These are phyloP conservation scores for Octopus bimaculoides DNA, from an alignment of 1,140 invertebrate species.

Conservation along the genomic window DNA sequence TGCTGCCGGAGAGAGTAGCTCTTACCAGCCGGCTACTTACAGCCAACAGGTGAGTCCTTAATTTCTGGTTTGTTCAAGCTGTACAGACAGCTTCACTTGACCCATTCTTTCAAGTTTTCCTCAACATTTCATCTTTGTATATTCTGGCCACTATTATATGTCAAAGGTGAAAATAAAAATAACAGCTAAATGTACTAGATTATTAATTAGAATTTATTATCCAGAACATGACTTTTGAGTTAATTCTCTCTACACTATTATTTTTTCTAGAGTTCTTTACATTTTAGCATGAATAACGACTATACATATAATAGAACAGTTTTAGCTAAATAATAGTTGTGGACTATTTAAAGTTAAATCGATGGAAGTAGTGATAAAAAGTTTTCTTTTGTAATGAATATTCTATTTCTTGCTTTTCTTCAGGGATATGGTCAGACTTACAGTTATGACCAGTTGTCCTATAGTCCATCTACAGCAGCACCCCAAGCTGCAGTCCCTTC, in stretches of 20 bases:
- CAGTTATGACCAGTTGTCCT: constrained; percentile 3
- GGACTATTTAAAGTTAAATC: too few species aligned
- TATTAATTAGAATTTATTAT: neutral
- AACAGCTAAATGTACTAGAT: neutral
- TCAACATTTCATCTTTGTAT: neutral
- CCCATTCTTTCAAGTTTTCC: neutral
- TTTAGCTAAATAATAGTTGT: too few species aligned
- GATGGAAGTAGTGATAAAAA: too few species aligned
- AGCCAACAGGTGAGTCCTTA: neutral
- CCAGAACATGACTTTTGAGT: too few species aligned
- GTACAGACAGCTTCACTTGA: neutral
- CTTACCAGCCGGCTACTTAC: constrained; percentile 1
- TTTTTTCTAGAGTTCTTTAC: too few species aligned
- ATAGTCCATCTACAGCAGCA: constrained; percentile 1
- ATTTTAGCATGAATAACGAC: too few species aligned
- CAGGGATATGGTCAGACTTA: constrained; percentile 13
- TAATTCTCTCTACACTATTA: too few species aligned
- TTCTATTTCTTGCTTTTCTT: neutral
- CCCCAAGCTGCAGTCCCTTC: neutral
- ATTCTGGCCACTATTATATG: neutral
- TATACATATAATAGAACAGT: too few species aligned
- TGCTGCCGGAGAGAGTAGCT: neutral
- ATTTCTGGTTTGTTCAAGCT: too few species aligned
- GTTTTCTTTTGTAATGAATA: too few species aligned
- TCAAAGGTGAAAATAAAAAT: too few species aligned